Conservation (phyloP, 1,140 invertebrate genomes). For the Stegodyphus mimosarum region DNA sequence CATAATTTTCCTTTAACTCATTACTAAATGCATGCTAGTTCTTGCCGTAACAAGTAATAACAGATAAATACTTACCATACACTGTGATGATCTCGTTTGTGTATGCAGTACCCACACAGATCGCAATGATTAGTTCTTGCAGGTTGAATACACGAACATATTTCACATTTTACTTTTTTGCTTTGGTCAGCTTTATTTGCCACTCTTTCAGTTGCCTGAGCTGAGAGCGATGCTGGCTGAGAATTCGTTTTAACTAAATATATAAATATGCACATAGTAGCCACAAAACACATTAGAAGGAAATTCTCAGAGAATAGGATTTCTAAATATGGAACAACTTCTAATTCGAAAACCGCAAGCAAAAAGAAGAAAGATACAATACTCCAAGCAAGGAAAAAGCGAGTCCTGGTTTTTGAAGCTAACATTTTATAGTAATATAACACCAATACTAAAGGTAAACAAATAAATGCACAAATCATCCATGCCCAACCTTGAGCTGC, state of each 20-base stretch:
- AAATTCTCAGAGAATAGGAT: slow-evolving; percentile 58
- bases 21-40: too few relatives aligned
- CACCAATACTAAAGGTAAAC: slow-evolving; percentile 29
- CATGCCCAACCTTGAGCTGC: slow-evolving; percentile 50
- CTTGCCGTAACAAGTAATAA: too few relatives aligned
- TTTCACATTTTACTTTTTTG: slow-evolving; percentile 26
- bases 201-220: slow-evolving; percentile 1
- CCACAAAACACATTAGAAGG: slow-evolving; percentile 54
- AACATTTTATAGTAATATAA: slow-evolving; percentile 26
- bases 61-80: slow-evolving; percentile 32
- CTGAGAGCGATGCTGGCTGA: background rate
- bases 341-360: slow-evolving; percentile 54
- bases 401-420: background rate
- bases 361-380: slow-evolving; percentile 44
- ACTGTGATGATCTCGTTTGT: slow-evolving; percentile 48
- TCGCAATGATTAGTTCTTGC: slow-evolving; percentile 43
- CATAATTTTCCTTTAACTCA: too few relatives aligned
- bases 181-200: background rate
- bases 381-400: slow-evolving; percentile 46
- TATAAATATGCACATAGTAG: slow-evolving; percentile 42
- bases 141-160: slow-evolving; percentile 30
- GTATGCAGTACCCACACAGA: slow-evolving; percentile 43
- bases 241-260: slow-evolving; percentile 25
- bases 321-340: slow-evolving; percentile 61
- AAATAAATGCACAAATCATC: slow-evolving; percentile 22